Evolutionary conservation across 2,888 invertebrate species (phyloP), one percentile per base, ranked within the genome.

Genomic region (Leptinotarsa rubiginosa): DNA sequence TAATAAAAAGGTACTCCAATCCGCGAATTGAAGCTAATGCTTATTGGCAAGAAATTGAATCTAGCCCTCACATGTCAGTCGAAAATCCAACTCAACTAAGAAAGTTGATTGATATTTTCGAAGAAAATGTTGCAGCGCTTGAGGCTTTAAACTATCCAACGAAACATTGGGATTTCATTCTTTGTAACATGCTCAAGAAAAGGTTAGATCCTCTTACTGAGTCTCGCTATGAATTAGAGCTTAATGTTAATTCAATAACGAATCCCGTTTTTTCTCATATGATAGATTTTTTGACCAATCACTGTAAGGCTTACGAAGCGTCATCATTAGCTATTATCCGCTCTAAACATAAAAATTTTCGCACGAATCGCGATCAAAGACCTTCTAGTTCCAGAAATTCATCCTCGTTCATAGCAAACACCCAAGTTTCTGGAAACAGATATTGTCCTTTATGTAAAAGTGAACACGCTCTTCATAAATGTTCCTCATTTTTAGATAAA

Each of bases 101-200:
- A 65, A 65, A 65, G 47, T 15, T 65, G 18, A 65, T 65, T 65
- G 65, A 65, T 47, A 65, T 47, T n/a, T 65, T 65, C 7, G 4
- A 16, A 10, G 47, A 41, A 47, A 41, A 65, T 47, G 7, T 47
- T 5, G 47, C 25, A 18, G 41, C 65, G 3, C 65, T 65, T 18
- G 7, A 47, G 41, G 41, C 25, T 65, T 15, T 65, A 47, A 16
- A 25, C 50, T 50, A 50, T 50, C 50, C 50, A n/a, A n/a, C n/a
- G 15, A n/a, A 15, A 5, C 50, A 50, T 2, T 65, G 65, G 65
- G 47, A 65, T 47, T 65, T 65, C 65, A 65, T 65, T 7, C 47
- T 65, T 25, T 65, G 65, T 31, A 65, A 65, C 20, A 65, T 65
- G 47, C 65, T 65, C n/a, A 5, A n/a, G 50, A 50, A 50, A 50